Conservation (phyloP, 2,113 vertebrate genomes). For the Brachyhypopomus occidentalis region DNA sequence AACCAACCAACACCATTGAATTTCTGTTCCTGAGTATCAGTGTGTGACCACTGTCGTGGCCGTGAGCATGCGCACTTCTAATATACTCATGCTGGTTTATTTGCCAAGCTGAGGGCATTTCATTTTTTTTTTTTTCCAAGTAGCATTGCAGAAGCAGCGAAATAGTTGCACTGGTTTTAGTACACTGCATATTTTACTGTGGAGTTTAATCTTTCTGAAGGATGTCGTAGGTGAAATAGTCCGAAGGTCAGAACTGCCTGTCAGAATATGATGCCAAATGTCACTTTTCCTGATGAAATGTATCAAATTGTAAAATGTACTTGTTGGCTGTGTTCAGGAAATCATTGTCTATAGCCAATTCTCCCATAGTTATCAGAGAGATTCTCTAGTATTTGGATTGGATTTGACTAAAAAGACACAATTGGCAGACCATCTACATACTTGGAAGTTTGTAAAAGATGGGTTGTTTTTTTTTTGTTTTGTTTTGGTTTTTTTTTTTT, state of each 20-base stretch:
- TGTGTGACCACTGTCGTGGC: constrained; percentile 42
- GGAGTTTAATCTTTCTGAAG: constrained; percentile 57
- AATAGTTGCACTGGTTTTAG: constrained; percentile 64
- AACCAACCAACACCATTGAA: constrained; percentile 51
- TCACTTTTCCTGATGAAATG: neutral
- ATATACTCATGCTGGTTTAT: constrained; percentile 66
- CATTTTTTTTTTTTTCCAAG: constrained; percentile 22
- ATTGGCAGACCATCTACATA: neutral
- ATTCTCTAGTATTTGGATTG: neutral
- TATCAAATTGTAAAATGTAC: neutral
- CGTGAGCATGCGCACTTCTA: constrained; percentile 62
- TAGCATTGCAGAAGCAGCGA: constrained; percentile 56
- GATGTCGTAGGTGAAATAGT: constrained; percentile 51
- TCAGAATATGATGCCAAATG: constrained; percentile 27
- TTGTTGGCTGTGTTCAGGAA: neutral
- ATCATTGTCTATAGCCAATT: too few relatives aligned
- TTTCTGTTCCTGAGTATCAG: constrained; percentile 58
- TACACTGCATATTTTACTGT: constrained; percentile 58
- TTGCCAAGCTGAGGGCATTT: constrained; percentile 54
- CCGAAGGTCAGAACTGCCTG: constrained; percentile 49
- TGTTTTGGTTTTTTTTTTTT: neutral
- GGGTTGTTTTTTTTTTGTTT: too few relatives aligned
- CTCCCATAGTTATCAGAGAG: neutral
- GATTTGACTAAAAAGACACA: neutral
- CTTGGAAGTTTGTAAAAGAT: neutral